Evolutionary conservation across 2,797 vertebrate species (phyloP).

Genomic region (Discoglossus pictus): DNA sequence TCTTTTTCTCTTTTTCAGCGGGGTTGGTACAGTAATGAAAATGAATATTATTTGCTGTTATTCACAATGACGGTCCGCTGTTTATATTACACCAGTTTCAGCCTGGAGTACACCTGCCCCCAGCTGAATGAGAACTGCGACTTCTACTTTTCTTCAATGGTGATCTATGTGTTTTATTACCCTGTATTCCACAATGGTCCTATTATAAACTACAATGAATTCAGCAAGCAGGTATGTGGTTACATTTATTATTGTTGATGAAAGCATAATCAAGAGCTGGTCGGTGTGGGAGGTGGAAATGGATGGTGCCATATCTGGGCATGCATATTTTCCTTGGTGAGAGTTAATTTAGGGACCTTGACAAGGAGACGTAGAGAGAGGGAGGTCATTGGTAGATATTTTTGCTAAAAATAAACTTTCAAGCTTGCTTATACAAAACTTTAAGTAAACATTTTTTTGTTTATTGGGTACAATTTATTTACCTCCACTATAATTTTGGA

Average conservation of each 20-base stretch:
- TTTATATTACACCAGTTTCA: constrained; percentile 91
- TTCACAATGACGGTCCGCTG: constrained; percentile 89
- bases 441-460: too few species aligned
- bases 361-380: too few species aligned
- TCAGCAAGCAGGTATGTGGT: constrained; percentile 78
- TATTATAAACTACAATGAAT: constrained; percentile 83
- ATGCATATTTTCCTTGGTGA: too few species aligned
- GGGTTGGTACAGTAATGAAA: constrained; percentile 86
- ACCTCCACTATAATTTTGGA: too few species aligned
- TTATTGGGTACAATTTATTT: too few species aligned
- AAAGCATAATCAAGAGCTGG: too few species aligned
- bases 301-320: too few species aligned
- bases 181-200: constrained; percentile 95
- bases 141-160: constrained; percentile 77
- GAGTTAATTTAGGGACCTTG: too few species aligned
- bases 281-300: too few species aligned
- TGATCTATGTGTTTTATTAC: constrained; percentile 92
- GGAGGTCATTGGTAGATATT: too few species aligned
- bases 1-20: constrained; percentile 69
- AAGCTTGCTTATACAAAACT: too few species aligned
- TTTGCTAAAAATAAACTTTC: too few species aligned
- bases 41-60: constrained; percentile 86
- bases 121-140: constrained; percentile 51
- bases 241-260: neutral
- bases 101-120: constrained; percentile 85